Evolutionary conservation across 2,888 invertebrate genomes (phyloP).

Genomic region (Anoplius nigerrimus): DNA sequence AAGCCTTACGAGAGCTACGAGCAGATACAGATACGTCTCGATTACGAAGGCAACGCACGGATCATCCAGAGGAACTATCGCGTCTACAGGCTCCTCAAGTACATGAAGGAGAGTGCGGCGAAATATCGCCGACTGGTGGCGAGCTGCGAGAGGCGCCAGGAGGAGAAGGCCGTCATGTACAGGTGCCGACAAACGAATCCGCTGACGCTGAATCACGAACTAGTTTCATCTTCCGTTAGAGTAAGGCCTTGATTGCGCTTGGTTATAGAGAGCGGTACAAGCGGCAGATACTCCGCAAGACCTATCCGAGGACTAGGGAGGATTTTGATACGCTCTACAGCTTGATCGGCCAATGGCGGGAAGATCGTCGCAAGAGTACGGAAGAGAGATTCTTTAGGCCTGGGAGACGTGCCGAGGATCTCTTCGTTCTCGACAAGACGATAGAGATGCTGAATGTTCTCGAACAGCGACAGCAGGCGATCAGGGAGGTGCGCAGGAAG

Average conservation of each 20-base stretch:
- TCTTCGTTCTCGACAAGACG: constrained; percentile 84
- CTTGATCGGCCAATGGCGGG: constrained; percentile 83
- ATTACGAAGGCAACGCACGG: constrained; percentile 56
- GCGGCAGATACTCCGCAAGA: constrained; percentile 80
- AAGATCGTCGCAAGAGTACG: constrained; percentile 80
- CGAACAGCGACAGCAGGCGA: constrained; percentile 81
- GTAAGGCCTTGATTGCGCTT: background rate
- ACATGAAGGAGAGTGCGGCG: constrained; percentile 76
- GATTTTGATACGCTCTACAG: constrained; percentile 86
- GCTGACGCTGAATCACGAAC: background rate
- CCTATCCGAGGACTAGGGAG: constrained; percentile 82
- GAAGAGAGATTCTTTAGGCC: constrained; percentile 81
- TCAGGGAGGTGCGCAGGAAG: constrained; percentile 79
- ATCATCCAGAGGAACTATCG: constrained; percentile 82
- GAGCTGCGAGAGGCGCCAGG: constrained; percentile 77
- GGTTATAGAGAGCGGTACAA: constrained; percentile 74
- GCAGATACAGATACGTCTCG: constrained; percentile 78
- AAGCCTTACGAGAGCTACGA: constrained; percentile 82
- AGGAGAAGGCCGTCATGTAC: constrained; percentile 55
- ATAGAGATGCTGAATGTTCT: constrained; percentile 83
- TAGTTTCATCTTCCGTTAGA: too few species aligned
- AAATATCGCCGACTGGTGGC: constrained; percentile 76
- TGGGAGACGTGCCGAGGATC: constrained; percentile 83
- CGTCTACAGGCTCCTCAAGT: constrained; percentile 78
- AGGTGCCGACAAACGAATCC: constrained; percentile 29